Base-by-base conservation (phyloP, 2,888 invertebrate genomes). In the Nomada ruficornis region DNA sequence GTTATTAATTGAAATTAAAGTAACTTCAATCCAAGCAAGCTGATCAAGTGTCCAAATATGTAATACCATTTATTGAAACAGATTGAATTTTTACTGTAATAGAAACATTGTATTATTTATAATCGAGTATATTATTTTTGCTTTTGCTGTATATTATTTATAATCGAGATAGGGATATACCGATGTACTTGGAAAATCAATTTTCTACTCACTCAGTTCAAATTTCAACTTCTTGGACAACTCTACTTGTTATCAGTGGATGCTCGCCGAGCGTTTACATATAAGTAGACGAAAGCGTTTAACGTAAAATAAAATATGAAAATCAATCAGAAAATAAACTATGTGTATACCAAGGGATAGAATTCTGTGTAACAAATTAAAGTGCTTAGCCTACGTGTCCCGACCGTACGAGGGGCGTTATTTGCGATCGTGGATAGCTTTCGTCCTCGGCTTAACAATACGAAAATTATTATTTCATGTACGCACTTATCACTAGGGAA, bases 251-350 rank as follows among this genome's bases (percentile, higher is more conserved):
- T 59, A 55, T n/a, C 59, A 42, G 54, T 54, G n/a, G 18, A 20
- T 76, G 62, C 75, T 84, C 76, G 47, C 59, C 57, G 72, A 82
- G 29, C n/a, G 10, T 55, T 55, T 55, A 55, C 63, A 69, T 11
- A 77, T 82, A 85, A 73, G 80, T 81, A 83, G 67, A 83, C 77
- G 80, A 77, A 71, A 85, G 81, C 85, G 72, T 83, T 72, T 76
- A 87, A 85, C 83, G 71, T 60, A 86, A 87, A 86, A 81, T 74
- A 83, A 87, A 87, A 80, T 76, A 72, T 80, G 52, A 80, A 73
- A 85, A 83, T 68, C 70, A 76, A 82, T 80, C 71, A 73, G 68
- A 86, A 86, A 80, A 77, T 76, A 81, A 84, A 77, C 54, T 64
- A 62, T 80, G 47, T 64, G 15, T 62, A 59, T 64, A n/a, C 80